A percentile compares a stretch with the other conserved stretches of the same genome.
Conservation (phyloP, 2,888 invertebrate genomes). For the Cantharis flavilabris region DNA sequence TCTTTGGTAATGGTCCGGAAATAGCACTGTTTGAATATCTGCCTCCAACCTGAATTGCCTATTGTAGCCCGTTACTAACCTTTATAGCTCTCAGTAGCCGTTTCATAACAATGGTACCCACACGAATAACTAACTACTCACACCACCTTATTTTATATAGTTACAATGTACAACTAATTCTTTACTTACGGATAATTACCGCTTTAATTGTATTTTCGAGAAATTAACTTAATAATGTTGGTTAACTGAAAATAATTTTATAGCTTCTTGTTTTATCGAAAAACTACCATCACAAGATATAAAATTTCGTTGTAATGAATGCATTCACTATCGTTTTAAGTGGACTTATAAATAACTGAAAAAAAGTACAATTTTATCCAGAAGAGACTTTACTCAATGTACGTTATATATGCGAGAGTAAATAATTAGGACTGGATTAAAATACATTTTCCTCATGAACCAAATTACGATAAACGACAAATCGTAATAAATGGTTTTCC, state of each 20-base stretch:
- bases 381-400: not conserved
- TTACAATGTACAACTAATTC: not conserved
- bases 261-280: not conserved
- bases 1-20: constrained; percentile 44
- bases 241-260: not conserved
- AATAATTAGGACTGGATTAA: not conserved
- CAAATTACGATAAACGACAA: constrained; percentile 33
- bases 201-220: not conserved
- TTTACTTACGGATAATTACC: not conserved
- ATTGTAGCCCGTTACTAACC: constrained; percentile 33
- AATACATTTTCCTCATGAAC: constrained; percentile 34
- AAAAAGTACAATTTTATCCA: not conserved
- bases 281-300: not conserved
- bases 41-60: constrained; percentile 34
- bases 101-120: constrained; percentile 21
- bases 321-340: not conserved
- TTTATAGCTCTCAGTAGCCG: constrained; percentile 25
- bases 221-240: not conserved
- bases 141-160: constrained; percentile 5
- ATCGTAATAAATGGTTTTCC: constrained; percentile 35
- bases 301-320: not conserved
- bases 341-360: not conserved
- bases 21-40: constrained; percentile 42
- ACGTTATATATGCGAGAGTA: not conserved
- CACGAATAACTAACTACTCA: constrained; percentile 17